Evolutionary conservation across 2,888 invertebrate species (phyloP), one percentile per base, ranked within the genome.

Genomic region (Thymelicus lineola): DNA sequence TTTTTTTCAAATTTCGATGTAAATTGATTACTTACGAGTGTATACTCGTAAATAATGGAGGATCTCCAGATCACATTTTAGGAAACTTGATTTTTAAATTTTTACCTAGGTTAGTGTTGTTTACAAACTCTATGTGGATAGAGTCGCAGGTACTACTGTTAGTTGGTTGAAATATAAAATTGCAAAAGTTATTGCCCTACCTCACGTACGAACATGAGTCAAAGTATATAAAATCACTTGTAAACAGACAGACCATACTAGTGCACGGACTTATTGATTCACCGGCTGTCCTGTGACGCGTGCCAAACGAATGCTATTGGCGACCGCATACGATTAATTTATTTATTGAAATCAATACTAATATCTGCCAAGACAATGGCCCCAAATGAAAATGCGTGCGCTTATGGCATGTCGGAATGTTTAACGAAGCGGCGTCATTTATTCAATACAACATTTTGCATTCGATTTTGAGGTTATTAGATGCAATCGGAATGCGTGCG

Each of bases 331-430:
- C 91, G 85, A 89, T 91, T 93, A 93, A 93, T 93, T 92, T 93
- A 93, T 93, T 91, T 93, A 93, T 93, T 93, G 89, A 93, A 93
- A 93, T 93, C 91, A 91, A 90, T 91, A 93, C 93, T 93, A 91
- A 93, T 93, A 93, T 91, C 93, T 89, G 85, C 85, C 84, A 87
- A 90, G 85, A 93, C 93, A 93, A 93, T 92, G 88, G 92, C 86
- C 86, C 88, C 87, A 92, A 92, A 91, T 93, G 91, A 92, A 92
- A 91, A 90, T 91, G 89, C 89, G 91, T 86, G 88, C 85, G 80
- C 91, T 88, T 93, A 93, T 88, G 92, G 93, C 90, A 87, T 87
- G 91, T 88, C 77, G 91, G 93, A 93, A 93, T 93, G 91, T 86
- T 88, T 90, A 93, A 88, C 86, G 91, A 86, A 87, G 84, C 90